These are phyloP conservation scores for Muricea muricata DNA, from an alignment of 92 coral and sea anemone species.

Conservation along the genomic window DNA sequence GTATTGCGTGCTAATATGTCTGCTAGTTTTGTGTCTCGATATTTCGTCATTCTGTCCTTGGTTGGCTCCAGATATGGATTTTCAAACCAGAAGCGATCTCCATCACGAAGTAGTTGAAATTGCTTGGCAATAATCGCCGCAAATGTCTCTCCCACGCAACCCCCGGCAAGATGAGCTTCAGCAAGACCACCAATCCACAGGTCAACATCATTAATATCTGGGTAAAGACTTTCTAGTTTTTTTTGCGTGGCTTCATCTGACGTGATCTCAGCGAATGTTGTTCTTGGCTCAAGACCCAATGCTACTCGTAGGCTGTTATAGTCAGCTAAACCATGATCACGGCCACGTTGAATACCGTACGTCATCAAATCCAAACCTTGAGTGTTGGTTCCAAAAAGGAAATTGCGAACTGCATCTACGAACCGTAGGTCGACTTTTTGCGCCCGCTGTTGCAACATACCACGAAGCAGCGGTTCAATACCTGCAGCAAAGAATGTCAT, in stretches of 20 bases:
- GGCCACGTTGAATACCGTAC: slow-evolving; percentile 91
- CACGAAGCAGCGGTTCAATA: slow-evolving; percentile 93
- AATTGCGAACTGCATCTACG: slow-evolving; percentile 91
- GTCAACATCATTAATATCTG: slow-evolving; percentile 84
- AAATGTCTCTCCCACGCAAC: slow-evolving; percentile 96
- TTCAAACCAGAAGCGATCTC: slow-evolving; percentile 98
- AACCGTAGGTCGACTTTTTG: slow-evolving; percentile 87
- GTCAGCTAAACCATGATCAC: slow-evolving; percentile 96
- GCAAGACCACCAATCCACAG: slow-evolving; percentile 96
- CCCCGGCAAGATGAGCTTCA: slow-evolving; percentile 88
- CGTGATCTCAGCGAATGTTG: slow-evolving; percentile 80
- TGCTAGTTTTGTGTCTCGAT: slow-evolving; percentile 22
- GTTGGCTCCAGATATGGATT: slow-evolving; percentile 76
- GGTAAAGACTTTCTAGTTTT: slow-evolving; percentile 71
- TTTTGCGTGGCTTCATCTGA: slow-evolving; percentile 70
- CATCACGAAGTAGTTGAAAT: slow-evolving; percentile 86
- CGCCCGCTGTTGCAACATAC: slow-evolving; percentile 90
- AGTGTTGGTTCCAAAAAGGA: slow-evolving; percentile 94
- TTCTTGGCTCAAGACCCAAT: slow-evolving; percentile 72
- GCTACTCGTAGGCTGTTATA: slow-evolving; percentile 92
- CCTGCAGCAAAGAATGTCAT: slow-evolving; percentile 38
- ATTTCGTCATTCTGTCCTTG: slow-evolving; percentile 69
- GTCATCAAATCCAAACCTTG: slow-evolving; percentile 92
- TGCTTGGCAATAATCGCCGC: slow-evolving; percentile 93
- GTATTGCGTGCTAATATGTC: slow-evolving; percentile 30